Percentiles rank a stretch among this genome's conserved stretches.
These are phyloP conservation scores for Netelia fuscicornis DNA, from an alignment of 2,888 invertebrate species.

Conservation along the genomic window DNA sequence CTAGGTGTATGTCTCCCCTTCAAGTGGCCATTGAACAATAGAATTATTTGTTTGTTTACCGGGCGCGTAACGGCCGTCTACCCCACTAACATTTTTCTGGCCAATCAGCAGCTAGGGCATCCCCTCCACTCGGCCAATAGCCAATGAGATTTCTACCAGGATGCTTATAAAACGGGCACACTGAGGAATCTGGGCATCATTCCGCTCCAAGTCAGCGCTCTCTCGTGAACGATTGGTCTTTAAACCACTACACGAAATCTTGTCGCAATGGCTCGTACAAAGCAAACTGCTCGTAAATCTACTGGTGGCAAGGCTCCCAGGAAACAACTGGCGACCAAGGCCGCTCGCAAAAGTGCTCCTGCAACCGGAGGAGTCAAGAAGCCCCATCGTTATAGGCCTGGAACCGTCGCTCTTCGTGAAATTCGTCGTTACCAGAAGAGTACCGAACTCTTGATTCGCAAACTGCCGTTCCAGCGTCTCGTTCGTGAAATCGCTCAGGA, in stretches of 20 bases:
- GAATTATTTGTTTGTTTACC: too few relatives aligned
- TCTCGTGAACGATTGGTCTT: not conserved
- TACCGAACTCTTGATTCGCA: constrained; percentile 47
- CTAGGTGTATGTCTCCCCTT: too few relatives aligned
- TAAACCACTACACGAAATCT: not conserved
- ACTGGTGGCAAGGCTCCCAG: constrained; percentile 46
- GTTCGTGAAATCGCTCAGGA: constrained; percentile 52
- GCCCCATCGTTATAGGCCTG: constrained; percentile 45
- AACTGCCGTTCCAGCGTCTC: constrained; percentile 45
- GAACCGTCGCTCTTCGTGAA: constrained; percentile 46
- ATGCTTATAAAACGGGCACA: not conserved
- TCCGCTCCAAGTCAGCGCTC: not conserved
- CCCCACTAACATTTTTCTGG: too few relatives aligned
- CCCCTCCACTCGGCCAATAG: not conserved
- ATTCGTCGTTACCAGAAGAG: constrained; percentile 52
- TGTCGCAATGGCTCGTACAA: constrained; percentile 44
- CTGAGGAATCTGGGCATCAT: too few relatives aligned
- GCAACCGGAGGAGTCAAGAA: constrained; percentile 49
- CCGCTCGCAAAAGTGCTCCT: constrained; percentile 42
- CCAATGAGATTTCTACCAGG: not conserved
- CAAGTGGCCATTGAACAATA: too few relatives aligned
- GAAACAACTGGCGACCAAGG: constrained; percentile 46
- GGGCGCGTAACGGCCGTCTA: too few relatives aligned
- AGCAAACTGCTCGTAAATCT: constrained; percentile 51
- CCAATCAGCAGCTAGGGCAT: not conserved